Percentiles rank a stretch among this genome's conserved stretches.
Evolutionary conservation across 2,888 invertebrate species (phyloP).

Genomic region (Arge pagana): DNA sequence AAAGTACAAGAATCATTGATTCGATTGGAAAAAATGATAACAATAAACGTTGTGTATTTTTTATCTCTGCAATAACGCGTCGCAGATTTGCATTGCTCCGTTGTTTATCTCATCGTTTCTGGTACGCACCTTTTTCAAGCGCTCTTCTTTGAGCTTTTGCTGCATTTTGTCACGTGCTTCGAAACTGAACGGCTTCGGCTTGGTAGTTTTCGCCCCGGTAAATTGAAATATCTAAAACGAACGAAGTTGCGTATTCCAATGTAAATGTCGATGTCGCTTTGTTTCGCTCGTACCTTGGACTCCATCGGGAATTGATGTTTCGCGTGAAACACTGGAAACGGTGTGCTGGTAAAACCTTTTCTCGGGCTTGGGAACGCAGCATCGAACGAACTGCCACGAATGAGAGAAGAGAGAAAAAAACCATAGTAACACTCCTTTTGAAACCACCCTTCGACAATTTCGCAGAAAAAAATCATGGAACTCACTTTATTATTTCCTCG

Average conservation of each 20-base stretch:
- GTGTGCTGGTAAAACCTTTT: slow-evolving; percentile 1
- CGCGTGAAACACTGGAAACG: background rate
- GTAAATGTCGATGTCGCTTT: no score
- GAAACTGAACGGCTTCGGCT: slow-evolving; percentile 31
- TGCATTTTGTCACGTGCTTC: slow-evolving; percentile 30
- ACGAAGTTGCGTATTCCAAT: background rate
- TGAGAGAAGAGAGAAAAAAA: no score
- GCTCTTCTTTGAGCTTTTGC: slow-evolving; percentile 29
- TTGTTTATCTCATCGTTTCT: no score
- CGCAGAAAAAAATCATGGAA: background rate
- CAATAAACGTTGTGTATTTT: no score
- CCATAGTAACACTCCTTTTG: background rate
- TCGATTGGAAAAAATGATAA: background rate
- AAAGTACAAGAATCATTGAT: no score
- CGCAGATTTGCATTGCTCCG: no score
- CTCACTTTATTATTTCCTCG: background rate
- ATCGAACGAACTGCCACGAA: no score
- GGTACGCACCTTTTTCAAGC: slow-evolving; percentile 14
- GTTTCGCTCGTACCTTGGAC: background rate
- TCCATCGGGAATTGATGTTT: background rate
- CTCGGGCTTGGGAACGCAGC: no score
- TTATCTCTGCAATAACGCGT: no score
- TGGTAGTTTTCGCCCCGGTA: no score
- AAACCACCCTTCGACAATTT: background rate
- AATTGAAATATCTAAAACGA: no score